Percentiles rank a stretch among this genome's conserved stretches.
These are phyloP conservation scores for Cossypha polioptera DNA, from an alignment of 2,797 vertebrate species.

Conservation along the genomic window DNA sequence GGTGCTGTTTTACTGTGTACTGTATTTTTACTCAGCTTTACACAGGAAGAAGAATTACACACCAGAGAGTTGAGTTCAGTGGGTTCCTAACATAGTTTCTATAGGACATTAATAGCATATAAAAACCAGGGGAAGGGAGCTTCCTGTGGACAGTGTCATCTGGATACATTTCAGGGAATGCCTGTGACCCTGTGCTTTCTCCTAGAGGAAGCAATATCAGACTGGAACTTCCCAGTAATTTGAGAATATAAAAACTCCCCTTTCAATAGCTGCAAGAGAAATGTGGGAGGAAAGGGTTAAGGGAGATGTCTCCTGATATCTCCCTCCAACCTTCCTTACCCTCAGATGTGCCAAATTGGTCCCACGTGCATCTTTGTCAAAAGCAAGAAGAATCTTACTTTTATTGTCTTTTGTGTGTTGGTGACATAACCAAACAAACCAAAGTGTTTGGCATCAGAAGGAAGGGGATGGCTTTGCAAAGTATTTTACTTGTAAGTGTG, in stretches of 20 bases:
- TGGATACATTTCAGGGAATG: background rate
- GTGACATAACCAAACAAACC: background rate
- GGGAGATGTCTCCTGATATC: background rate
- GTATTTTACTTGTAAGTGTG: background rate
- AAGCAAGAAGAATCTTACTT: background rate
- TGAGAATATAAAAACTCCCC: background rate
- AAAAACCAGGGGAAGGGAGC: background rate
- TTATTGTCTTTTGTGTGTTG: background rate
- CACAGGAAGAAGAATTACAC: background rate
- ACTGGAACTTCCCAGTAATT: background rate
- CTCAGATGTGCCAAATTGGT: background rate
- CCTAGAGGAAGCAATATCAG: background rate
- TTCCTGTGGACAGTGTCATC: background rate
- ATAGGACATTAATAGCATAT: fast-evolving
- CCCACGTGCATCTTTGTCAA: background rate
- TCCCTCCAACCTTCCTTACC: background rate
- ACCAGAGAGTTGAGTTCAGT: background rate
- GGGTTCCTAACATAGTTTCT: background rate
- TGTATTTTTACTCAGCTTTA: background rate
- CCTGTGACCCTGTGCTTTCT: background rate
- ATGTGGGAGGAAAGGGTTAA: background rate
- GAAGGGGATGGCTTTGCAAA: background rate
- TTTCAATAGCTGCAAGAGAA: background rate
- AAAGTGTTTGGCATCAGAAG: background rate
- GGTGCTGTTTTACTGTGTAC: background rate